Evolutionary conservation across 2,113 vertebrate genomes (phyloP).

Genomic region (Isichthys henryi): DNA sequence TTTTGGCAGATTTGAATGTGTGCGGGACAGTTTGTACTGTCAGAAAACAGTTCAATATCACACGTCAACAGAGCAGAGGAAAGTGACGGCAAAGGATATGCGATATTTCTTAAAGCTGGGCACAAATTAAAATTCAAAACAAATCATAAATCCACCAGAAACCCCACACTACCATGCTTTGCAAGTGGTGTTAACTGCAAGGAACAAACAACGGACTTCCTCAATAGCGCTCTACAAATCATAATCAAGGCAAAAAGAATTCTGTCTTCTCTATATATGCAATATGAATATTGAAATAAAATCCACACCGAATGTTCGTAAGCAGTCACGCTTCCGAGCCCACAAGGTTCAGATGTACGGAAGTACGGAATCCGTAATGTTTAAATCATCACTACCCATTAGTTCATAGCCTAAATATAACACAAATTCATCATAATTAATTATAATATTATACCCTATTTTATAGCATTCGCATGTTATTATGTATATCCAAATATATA

Average conservation of each 20-base stretch:
- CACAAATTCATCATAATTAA: neutral
- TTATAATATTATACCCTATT: neutral
- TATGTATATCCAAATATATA: neutral
- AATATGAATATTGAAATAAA: neutral
- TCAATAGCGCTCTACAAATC: neutral
- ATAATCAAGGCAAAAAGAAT: neutral
- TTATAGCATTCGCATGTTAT: neutral
- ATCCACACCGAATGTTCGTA: neutral
- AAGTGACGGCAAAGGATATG: neutral
- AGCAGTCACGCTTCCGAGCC: neutral
- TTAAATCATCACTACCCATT: neutral
- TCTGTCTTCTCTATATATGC: neutral
- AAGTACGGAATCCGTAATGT: neutral
- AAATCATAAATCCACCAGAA: neutral
- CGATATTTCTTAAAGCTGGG: neutral
- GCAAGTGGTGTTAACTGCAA: neutral
- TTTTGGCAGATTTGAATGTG: constrained; percentile 16
- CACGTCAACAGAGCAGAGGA: neutral
- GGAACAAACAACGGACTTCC: neutral
- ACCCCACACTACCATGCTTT: neutral
- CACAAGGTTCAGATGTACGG: neutral
- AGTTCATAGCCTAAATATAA: neutral
- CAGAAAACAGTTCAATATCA: constrained; percentile 2
- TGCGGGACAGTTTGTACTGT: constrained; percentile 8
- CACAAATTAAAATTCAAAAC: neutral